Percentiles rank a stretch among this genome's conserved stretches.
These are phyloP conservation scores for Lycaena phlaeas DNA, from an alignment of 2,888 invertebrate genomes.

Conservation along the genomic window DNA sequence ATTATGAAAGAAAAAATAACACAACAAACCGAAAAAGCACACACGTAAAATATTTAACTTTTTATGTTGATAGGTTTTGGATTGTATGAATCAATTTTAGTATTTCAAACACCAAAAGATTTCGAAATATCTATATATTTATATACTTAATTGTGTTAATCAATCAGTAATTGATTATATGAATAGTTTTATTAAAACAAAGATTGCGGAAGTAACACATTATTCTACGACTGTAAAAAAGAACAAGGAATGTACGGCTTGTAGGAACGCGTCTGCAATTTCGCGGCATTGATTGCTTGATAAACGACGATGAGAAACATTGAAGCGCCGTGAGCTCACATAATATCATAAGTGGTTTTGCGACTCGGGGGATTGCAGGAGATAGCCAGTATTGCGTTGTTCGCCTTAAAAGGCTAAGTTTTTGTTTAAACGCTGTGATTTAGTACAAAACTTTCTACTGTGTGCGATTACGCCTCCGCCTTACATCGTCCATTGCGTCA, in stretches of 20 bases:
- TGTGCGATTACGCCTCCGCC: slow-evolving; percentile 20
- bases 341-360: slow-evolving; percentile 59
- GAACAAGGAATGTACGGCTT: slow-evolving; percentile 16
- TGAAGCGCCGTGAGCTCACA: slow-evolving; percentile 34
- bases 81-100: too few species aligned
- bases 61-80: too few species aligned
- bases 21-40: too few species aligned
- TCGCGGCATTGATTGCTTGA: slow-evolving; percentile 30
- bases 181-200: too few species aligned
- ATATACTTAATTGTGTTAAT: too few species aligned
- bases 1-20: too few species aligned
- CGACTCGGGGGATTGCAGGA: slow-evolving; percentile 50
- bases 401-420: slow-evolving; percentile 49
- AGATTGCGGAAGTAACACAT: slow-evolving; percentile 19
- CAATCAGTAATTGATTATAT: too few species aligned
- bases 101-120: too few species aligned
- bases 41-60: too few species aligned
- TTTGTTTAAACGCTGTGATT: slow-evolving; percentile 35
- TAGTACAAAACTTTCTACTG: slow-evolving; percentile 42
- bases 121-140: too few species aligned
- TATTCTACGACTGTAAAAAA: slow-evolving; percentile 18
- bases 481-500: slow-evolving; percentile 14
- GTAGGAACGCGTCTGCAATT: slow-evolving; percentile 29
- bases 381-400: slow-evolving; percentile 46
- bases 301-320: slow-evolving; percentile 49